These are phyloP conservation scores for Podotricha telesiphe DNA, from an alignment of 2,888 invertebrate species.

Conservation along the genomic window DNA sequence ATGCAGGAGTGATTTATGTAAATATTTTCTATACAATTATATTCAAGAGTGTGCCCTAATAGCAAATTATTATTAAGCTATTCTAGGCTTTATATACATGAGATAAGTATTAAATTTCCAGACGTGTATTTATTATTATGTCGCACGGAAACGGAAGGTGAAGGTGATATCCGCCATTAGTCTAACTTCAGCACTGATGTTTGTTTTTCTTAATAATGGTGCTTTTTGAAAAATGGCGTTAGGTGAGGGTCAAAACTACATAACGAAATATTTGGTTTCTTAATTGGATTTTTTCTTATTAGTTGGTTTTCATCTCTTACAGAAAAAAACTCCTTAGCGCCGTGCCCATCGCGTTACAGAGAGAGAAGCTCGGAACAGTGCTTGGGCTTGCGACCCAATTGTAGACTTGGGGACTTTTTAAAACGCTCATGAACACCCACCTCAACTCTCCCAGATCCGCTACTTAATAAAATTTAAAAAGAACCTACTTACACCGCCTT, in stretches of 20 bases:
- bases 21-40: conserved; percentile 52
- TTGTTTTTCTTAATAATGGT: conserved; percentile 52
- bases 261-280: conserved; percentile 45
- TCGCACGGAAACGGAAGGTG: conserved; percentile 61
- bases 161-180: conserved; percentile 62
- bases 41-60: conserved; percentile 38
- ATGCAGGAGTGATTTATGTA: conserved; percentile 49
- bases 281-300: conserved; percentile 46
- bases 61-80: conserved; percentile 7
- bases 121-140: not conserved
- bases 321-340: no score
- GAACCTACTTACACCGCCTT: no score
- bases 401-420: no score
- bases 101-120: conserved; percentile 7
- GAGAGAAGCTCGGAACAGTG: no score
- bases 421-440: no score
- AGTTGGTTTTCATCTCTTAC: not conserved
- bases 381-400: no score
- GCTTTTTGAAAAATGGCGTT: conserved; percentile 52
- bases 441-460: no score
- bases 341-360: no score
- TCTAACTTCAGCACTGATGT: conserved; percentile 49
- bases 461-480: no score
- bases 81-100: not conserved
- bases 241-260: conserved; percentile 45